Base-by-base conservation (phyloP, 2,797 vertebrate genomes). In the Muscicapa comitata region DNA sequence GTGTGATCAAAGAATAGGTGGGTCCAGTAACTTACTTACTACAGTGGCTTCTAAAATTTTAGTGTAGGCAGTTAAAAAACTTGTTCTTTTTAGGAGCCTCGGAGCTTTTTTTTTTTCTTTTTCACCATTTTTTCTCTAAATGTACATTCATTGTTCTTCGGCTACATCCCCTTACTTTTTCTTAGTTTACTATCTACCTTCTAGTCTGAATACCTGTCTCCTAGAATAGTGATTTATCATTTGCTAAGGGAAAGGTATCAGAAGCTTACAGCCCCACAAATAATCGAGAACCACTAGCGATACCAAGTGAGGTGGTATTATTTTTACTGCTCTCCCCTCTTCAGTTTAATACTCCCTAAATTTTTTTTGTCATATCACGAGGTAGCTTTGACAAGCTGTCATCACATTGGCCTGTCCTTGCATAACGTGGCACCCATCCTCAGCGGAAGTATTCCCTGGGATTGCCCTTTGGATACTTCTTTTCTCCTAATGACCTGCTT, bases 31-130 rank as follows among this genome's bases (percentile, higher is more conserved):
- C 17, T 62, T 0, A 0, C 63, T 90, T 72, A 24, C n/a, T 94
- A 4, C 40, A 35, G n/a, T 45, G 26, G 6, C 20, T 70, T 12
- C 50, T 75, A 62, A 54, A 77, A 55, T 75, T 65, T 58, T 72
- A 55, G 24, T 20, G 10, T 57, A 67, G 37, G 10, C n/a, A 37
- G 25, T 72, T 79, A 18, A 85, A 42, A 48, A 26, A 26, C 9
- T 7, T 0, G 0, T 51, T 72, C 4, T 67, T 23, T 85, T 67
- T 73, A 50, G 77, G 19, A 63, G 4, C 42, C 18, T 75, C 29
- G 8, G 26, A 74, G 21, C 6, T 78, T 81, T 90, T 59, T 57
- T 73, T 48, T 47, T 47, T 47, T 14, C 26, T 51, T 63, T 83
- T 35, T 47, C 29, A 67, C 13, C 4, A 26, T 38, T 63, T 76